phyloP scores from a whole-genome alignment of 2,797 vertebrate genomes.

The Gallinago nigripennis region DNA sequence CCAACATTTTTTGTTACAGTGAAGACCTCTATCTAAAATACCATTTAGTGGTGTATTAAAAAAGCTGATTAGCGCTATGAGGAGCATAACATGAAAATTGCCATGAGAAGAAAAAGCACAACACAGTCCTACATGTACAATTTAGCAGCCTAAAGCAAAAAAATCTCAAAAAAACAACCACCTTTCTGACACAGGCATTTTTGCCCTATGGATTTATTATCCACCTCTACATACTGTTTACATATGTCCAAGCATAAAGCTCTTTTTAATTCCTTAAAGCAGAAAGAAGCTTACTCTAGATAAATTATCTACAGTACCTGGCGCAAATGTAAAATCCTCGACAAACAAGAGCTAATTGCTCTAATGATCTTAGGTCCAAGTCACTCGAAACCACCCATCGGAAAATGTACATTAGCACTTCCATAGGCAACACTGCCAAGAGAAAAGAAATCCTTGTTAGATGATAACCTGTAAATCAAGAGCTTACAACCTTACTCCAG shows the following conservation, averaged over 20 bases:
- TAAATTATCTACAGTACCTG: constrained; percentile 79
- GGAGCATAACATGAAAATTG: not conserved
- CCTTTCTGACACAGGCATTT: not conserved
- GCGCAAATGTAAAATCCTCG: constrained; percentile 98
- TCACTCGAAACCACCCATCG: constrained; percentile 98
- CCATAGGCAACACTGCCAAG: constrained; percentile 87
- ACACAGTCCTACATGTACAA: not conserved
- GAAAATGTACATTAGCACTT: constrained; percentile 98
- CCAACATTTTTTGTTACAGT: not conserved
- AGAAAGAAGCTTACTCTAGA: not conserved
- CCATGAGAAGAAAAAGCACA: not conserved
- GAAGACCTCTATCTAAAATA: not conserved
- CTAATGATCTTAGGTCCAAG: constrained; percentile 92
- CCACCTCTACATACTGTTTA: not conserved
- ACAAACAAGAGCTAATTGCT: constrained; percentile 94
- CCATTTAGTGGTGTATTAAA: not conserved
- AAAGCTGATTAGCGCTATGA: not conserved
- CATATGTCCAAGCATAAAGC: not conserved
- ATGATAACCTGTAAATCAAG: not conserved
- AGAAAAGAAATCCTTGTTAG: constrained; percentile 6
- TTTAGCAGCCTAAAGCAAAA: not conserved
- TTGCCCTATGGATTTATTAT: not conserved
- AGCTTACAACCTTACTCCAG: not conserved
- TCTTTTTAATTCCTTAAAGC: not conserved
- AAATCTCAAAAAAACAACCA: not conserved